Evolutionary conservation across 2,113 vertebrate genomes (phyloP), one percentile per base, ranked within the genome.

Genomic region (Globicephala melas): DNA sequence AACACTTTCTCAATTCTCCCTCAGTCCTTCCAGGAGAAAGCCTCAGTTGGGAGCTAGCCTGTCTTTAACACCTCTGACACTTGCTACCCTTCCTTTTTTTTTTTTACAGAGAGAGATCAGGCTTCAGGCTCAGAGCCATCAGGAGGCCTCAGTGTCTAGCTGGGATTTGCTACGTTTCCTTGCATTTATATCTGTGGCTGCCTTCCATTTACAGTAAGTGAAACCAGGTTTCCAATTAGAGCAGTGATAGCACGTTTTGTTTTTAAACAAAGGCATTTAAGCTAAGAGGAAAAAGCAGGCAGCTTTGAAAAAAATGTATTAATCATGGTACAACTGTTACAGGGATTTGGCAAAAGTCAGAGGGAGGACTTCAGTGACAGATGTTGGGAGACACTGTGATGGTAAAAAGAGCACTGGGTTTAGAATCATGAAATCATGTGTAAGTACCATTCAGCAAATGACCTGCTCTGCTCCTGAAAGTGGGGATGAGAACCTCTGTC

Each of bases 231-330:
- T 93, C 79, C 77, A 74, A 38, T 74, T n/a, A 79, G 23, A 44
- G 63, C 92, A 33, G 23, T 5, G 71, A 63, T 28, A 73, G 5
- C 62, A 25, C 80, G n/a, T 41, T 94, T 93, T n/a, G 1, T 73
- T 81, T 95, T 95, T 70, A 82, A 92, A 94, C 71, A 85, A 86
- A 98, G 74, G 41, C 67, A 25, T 71, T 74, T 36, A 86, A 83
- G 38, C 36, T 36, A 47, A 83, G 47, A 31, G 8, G 62, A 3
- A 12, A 33, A 36, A 44, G 44, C 17, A 21, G 63, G 18, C 67
- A 31, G 77, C 47, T 67, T 89, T 92, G 80, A 47, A 17, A 38
- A 81, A 76, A n/a, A 36, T 9, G 76, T 20, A n/a, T 26, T 50
- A 44, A 33, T 18, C 33, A 38, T 13, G 79, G 60, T 38, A 25